These are phyloP conservation scores for Spheniscus mendiculus DNA, from an alignment of 2,113 vertebrate genomes.

Conservation along the genomic window DNA sequence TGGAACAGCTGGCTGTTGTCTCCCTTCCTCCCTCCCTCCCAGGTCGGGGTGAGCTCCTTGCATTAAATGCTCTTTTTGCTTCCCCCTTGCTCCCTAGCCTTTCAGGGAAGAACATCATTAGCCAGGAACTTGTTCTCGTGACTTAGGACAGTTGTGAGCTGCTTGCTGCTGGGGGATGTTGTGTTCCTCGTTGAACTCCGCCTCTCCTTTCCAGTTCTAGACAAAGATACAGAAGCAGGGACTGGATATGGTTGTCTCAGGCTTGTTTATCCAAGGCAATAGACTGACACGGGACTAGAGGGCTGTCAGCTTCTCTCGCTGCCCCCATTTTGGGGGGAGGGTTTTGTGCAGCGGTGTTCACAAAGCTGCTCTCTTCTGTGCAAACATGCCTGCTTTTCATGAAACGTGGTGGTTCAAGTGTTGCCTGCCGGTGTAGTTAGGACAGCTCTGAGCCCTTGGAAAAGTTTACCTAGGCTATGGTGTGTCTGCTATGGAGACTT, in stretches of 20 bases:
- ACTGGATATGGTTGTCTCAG: not conserved
- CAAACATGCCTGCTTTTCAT: not conserved
- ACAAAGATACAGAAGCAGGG: not conserved
- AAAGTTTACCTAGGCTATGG: not conserved
- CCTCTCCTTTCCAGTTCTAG: not conserved
- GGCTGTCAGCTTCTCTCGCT: not conserved
- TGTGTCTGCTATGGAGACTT: constrained; percentile 38
- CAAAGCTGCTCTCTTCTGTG: not conserved
- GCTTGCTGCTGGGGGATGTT: not conserved
- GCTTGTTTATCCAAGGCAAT: not conserved
- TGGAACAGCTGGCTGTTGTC: not conserved
- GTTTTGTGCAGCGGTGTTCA: not conserved
- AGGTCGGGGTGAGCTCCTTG: not conserved
- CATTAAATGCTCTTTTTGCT: not conserved
- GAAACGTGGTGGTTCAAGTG: not conserved
- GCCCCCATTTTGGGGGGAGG: not conserved
- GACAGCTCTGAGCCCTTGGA: not conserved
- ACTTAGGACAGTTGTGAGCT: not conserved
- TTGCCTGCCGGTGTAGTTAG: not conserved
- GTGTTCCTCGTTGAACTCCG: not conserved
- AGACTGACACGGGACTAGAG: not conserved
- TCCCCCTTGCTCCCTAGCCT: not conserved
- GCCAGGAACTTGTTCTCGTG: not conserved
- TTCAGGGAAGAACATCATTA: not conserved
- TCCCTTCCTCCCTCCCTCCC: not conserved